Base-by-base conservation (phyloP, 37 sponge, comb jelly and placozoan genomes). In the Tethya wilhelma region DNA sequence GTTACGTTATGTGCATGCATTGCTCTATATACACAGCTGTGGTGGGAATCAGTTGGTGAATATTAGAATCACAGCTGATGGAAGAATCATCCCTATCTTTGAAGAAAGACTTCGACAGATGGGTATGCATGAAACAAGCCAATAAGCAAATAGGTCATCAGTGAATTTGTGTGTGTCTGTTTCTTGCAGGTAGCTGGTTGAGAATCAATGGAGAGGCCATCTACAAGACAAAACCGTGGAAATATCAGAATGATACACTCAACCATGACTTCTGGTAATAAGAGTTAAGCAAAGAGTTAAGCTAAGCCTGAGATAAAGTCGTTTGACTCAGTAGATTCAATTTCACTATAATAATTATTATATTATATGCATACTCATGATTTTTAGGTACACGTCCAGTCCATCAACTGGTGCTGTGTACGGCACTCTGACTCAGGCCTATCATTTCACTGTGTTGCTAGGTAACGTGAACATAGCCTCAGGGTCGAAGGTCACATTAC, bases 21-120 rank as follows among this genome's bases (percentile, higher is more conserved):
- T n/a, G n/a, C n/a, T n/a, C n/a, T n/a, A n/a, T n/a, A n/a, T n/a
- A n/a, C 25, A 25, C 41, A 37, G 89, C 60, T 87, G 89, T 67
- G 89, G 90, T 36, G 93, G 93, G 23, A 93, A 93, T 39, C 23
- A 79, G 40, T 42, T 88, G 42, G 38, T 89, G 45, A 93, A 93
- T 71, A 39, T 93, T 46, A 90, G 93, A 14, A 89, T 90, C 6
- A 88, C 69, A 34, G 74, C 71, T 77, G 93, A 93, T 76, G 93
- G 93, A 8, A 39, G 90, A 26, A 91, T 91, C 32, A 66, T 77
- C 44, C 92, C 89, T 38, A 83, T 91, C 1, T 82, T 87, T 39
- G 58, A 83, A 34, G 92, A 91, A 68, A 75, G 92, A 31, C 65
- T 91, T 12, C 26, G 31, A 25, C 89, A 91, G 65, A 81, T 87